These are phyloP conservation scores for Melanotaenia duboulayi DNA, from an alignment of 2,113 vertebrate species.

Conservation along the genomic window DNA sequence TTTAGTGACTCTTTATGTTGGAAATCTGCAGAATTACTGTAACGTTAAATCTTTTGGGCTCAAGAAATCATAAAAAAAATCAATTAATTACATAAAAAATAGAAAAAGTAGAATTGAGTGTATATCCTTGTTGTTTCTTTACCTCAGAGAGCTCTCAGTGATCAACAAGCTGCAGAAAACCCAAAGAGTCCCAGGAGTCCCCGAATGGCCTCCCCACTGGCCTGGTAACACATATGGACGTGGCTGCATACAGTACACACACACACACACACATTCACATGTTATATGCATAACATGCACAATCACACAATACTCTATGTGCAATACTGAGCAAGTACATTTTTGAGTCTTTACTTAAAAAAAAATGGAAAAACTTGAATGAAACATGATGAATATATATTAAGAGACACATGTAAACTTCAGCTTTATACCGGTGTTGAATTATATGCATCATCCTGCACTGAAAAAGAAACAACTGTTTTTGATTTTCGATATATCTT, in stretches of 20 bases:
- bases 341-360: slow-evolving; percentile 16
- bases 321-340: slow-evolving; percentile 35
- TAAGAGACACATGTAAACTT: slow-evolving; percentile 27
- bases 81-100: no score
- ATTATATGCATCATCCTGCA: slow-evolving; percentile 3
- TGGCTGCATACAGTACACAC: slow-evolving; percentile 11
- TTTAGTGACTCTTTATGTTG: no score
- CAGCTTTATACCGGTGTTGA: slow-evolving; percentile 39
- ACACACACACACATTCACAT: not conserved
- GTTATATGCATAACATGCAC: not conserved
- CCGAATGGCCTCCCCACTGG: slow-evolving; percentile 88
- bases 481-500: slow-evolving; percentile 13
- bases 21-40: no score
- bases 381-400: not conserved
- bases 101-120: no score
- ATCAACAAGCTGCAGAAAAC: slow-evolving; percentile 87
- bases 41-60: no score
- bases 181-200: slow-evolving; percentile 86
- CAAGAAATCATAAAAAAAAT: no score
- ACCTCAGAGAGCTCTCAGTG: slow-evolving; percentile 88
- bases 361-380: not conserved
- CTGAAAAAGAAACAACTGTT: not conserved
- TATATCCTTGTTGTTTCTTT: not conserved
- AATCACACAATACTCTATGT: not conserved
- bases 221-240: slow-evolving; percentile 86